Evolutionary conservation across 2,888 invertebrate species (phyloP).

Genomic region (Taphrorychus bicolor): DNA sequence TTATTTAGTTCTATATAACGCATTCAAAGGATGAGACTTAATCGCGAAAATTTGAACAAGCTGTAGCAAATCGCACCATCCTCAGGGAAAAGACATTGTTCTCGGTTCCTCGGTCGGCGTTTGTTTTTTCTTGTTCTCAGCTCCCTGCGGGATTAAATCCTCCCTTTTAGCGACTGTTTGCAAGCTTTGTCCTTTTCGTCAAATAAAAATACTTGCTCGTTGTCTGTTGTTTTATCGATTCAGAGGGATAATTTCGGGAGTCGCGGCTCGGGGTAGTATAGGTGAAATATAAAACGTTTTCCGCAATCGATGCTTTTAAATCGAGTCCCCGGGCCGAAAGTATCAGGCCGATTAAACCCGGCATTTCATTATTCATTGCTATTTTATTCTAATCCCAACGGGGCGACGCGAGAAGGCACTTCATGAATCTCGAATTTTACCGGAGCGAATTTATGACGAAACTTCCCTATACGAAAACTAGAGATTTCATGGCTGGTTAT

Average conservation of each 20-base stretch:
- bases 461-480: not conserved
- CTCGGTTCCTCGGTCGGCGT: not conserved
- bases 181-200: conserved; percentile 1
- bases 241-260: not conserved
- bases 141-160: not conserved
- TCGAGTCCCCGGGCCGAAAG: not conserved
- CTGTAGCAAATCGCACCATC: not conserved
- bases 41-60: not conserved
- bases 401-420: conserved; percentile 3
- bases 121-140: not conserved
- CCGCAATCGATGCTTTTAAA: not conserved
- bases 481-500: not conserved
- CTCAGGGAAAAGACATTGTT: not conserved
- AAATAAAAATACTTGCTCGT: conserved; percentile 2
- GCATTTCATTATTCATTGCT: conserved; percentile 7
- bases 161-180: not conserved
- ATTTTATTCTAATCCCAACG: conserved; percentile 1
- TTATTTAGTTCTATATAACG: too few species aligned
- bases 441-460: not conserved
- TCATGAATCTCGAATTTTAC: not conserved
- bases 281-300: not conserved
- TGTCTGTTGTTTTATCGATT: not conserved
- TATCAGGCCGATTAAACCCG: not conserved
- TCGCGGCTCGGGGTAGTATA: too few species aligned
- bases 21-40: not conserved